These are phyloP conservation scores for Trematomus loennbergii DNA, from an alignment of 2,113 vertebrate genomes.

Conservation along the genomic window DNA sequence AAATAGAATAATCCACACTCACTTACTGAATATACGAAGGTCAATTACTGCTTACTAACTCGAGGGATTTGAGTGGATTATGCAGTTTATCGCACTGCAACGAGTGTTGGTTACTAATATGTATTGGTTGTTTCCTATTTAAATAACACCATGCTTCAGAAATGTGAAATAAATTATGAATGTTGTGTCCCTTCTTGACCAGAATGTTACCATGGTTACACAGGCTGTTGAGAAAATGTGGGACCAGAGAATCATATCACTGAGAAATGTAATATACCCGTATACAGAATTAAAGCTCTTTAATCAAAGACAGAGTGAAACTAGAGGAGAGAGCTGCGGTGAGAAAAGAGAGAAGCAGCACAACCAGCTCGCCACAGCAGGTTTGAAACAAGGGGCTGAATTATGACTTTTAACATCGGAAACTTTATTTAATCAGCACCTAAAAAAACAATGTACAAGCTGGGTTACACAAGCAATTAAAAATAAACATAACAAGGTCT, in stretches of 20 bases:
- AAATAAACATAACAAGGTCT: conserved; percentile 1
- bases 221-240: conserved; percentile 25
- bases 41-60: background rate
- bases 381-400: conserved; percentile 12
- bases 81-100: background rate
- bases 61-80: conserved; percentile 15
- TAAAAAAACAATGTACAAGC: conserved; percentile 24
- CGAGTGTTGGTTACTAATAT: background rate
- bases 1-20: background rate
- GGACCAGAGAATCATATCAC: conserved; percentile 38
- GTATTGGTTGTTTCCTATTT: background rate
- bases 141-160: background rate
- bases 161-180: background rate
- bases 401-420: conserved; percentile 16
- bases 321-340: conserved; percentile 4
- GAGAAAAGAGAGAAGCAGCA: conserved; percentile 18
- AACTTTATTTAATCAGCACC: conserved; percentile 21
- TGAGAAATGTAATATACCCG: conserved; percentile 41
- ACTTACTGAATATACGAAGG: conserved; percentile 11
- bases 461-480: background rate
- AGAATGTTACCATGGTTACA: conserved; percentile 38
- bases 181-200: background rate
- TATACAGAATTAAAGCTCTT: conserved; percentile 43
- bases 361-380: conserved; percentile 16
- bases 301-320: conserved; percentile 19